phyloP scores from a whole-genome alignment of 2,888 invertebrate genomes.

The Exephanes ischioxanthus region DNA sequence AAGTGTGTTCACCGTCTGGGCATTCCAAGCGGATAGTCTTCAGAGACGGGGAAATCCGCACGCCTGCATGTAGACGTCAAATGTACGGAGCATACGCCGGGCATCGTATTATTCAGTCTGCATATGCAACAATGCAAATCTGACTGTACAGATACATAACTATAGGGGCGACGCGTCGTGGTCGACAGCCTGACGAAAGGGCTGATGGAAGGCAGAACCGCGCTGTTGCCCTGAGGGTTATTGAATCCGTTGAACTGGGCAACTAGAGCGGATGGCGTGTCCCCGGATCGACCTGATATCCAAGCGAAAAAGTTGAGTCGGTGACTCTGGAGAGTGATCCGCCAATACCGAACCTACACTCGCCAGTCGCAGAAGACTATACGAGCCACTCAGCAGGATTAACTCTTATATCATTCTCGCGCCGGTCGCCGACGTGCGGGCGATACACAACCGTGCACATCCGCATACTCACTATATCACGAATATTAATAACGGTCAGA shows the following conservation, averaged over 20 bases:
- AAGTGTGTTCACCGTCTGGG: conserved; percentile 24
- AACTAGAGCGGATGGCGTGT: background rate
- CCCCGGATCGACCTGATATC: conserved; percentile 6
- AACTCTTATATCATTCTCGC: conserved; percentile 69
- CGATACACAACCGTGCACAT: background rate
- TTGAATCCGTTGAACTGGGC: conserved; percentile 4
- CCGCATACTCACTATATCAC: conserved; percentile 55
- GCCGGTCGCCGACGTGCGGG: conserved; percentile 23
- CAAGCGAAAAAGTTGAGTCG: conserved; percentile 34
- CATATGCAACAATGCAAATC: conserved; percentile 68
- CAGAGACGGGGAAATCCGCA: conserved; percentile 22
- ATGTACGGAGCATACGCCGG: conserved; percentile 43
- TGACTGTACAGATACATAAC: conserved; percentile 1
- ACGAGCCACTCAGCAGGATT: conserved; percentile 65
- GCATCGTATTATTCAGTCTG: conserved; percentile 64
- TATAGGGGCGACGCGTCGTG: background rate
- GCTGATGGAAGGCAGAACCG: conserved; percentile 5
- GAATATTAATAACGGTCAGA: conserved; percentile 66
- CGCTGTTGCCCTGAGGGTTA: conserved; percentile 18
- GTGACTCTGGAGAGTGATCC: background rate
- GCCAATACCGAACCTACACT: background rate
- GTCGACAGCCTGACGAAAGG: conserved; percentile 34
- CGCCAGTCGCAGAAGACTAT: background rate
- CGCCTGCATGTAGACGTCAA: conserved; percentile 51
- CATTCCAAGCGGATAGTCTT: conserved; percentile 30